These are phyloP conservation scores for Hydractinia echinata DNA, from an alignment of 30 jellyfish, hydroid and myxozoan genomes.

Conservation along the genomic window DNA sequence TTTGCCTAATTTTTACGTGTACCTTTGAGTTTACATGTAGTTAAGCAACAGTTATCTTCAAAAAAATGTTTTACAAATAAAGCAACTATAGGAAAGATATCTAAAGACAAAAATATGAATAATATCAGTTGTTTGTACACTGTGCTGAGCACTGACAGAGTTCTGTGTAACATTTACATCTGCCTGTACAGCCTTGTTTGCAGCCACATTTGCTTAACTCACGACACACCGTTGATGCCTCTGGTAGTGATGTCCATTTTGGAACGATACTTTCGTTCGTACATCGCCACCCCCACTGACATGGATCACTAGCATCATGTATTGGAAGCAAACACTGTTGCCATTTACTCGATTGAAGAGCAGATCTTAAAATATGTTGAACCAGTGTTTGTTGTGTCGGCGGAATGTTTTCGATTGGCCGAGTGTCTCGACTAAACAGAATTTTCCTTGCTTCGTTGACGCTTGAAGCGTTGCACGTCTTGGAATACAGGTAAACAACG, in stretches of 20 bases:
- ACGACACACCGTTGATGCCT: neutral
- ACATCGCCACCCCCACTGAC: neutral
- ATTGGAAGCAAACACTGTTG: neutral
- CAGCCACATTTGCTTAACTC: slow-evolving; percentile 20
- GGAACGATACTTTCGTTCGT: neutral
- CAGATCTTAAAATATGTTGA: neutral
- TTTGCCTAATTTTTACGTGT: too few species aligned
- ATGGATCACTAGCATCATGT: too few species aligned
- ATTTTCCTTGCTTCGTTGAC: neutral
- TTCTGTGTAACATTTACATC: slow-evolving; percentile 24
- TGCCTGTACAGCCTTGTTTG: slow-evolving; percentile 7
- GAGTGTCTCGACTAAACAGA: neutral
- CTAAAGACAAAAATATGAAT: neutral
- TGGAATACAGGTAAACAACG: too few species aligned
- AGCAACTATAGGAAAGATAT: too few species aligned
- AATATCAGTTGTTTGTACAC: slow-evolving; percentile 2
- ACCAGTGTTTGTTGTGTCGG: neutral
- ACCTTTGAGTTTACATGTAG: too few species aligned
- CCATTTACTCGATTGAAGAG: neutral
- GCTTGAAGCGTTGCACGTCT: too few species aligned
- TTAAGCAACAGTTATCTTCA: too few species aligned
- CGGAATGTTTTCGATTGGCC: neutral
- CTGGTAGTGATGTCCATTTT: slow-evolving; percentile 22
- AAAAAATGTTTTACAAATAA: too few species aligned
- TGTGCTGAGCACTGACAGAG: slow-evolving; percentile 19